A percentile compares a stretch with the other conserved stretches of the same genome.
These are phyloP conservation scores for Ophiodon elongatus DNA, from an alignment of 2,113 vertebrate genomes.

Conservation along the genomic window DNA sequence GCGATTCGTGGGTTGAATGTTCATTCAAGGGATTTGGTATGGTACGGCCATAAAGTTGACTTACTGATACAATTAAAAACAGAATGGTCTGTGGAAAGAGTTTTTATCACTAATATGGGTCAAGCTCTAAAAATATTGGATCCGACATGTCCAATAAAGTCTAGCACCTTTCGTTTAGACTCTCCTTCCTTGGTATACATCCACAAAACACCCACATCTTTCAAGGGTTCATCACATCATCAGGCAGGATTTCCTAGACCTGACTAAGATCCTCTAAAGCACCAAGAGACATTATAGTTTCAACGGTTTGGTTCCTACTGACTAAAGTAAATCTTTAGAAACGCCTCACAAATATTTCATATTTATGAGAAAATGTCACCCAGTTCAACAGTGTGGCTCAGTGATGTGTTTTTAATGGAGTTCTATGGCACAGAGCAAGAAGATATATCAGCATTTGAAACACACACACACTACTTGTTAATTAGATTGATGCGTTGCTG, in stretches of 20 bases:
- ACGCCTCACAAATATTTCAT: background rate
- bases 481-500: background rate
- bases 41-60: background rate
- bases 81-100: background rate
- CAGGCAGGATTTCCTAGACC: background rate
- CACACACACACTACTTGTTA: background rate
- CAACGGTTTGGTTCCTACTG: background rate
- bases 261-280: background rate
- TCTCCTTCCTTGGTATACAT: background rate
- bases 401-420: background rate
- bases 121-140: background rate
- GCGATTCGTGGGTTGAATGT: background rate
- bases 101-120: background rate
- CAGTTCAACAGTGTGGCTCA: background rate
- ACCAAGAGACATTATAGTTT: background rate
- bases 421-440: background rate
- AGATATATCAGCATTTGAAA: background rate
- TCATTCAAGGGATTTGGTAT: background rate
- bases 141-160: background rate
- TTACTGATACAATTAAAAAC: background rate
- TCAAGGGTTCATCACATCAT: background rate
- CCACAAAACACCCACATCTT: background rate
- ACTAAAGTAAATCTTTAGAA: background rate
- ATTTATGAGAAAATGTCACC: background rate
- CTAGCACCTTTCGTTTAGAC: background rate